Base-by-base conservation (phyloP, 2,797 vertebrate species). In the Pseudopleuronectes americanus region DNA sequence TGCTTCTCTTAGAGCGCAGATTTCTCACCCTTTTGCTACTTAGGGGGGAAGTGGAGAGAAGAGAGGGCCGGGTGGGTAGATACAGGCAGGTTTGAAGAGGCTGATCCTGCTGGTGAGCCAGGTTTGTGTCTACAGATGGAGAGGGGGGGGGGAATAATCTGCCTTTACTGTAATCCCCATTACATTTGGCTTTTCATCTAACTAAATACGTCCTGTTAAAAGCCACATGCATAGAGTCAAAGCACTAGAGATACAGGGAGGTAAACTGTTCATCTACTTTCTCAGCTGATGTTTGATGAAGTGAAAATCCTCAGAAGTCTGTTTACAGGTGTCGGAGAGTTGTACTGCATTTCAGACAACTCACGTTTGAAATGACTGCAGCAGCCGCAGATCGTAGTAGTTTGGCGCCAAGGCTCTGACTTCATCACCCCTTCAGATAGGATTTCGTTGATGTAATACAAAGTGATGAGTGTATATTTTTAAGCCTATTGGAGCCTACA, bases 51-150 rank as follows among this genome's bases (percentile, higher is more conserved):
- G 17, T 51, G 21, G 56, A 23, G 33, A 56, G 49, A 66, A 63
- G 58, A 14, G 36, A 45, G 36, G 57, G 64, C 16, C 59, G 53
- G 62, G 49, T 65, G 45, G 52, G 33, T 16, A 21, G 23, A 53
- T 49, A 33, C 24, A 57, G 21, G 55, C 43, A 28, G 58, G 8
- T 49, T 67, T 23, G 26, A 38, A 68, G 21, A 53, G 68, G 19
- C 48, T 23, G 24, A 49, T 43, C 12, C 16, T 64, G 43, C 45
- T 0, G 2, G 7, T 24, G 59, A 62, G 71, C 54, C 48, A 54
- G 45, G 66, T 89, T 88, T 84, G 53, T 66, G 33, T 77, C 87
- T 86, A 84, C 66, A 28, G 28, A 77, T 31, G 38, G 52, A 51
- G 45, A 43, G 43, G 56, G 51, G 14, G 21, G 21, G 4, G 22